These are phyloP conservation scores for Aphidius ervi DNA, from an alignment of 1,140 invertebrate genomes.

Conservation along the genomic window DNA sequence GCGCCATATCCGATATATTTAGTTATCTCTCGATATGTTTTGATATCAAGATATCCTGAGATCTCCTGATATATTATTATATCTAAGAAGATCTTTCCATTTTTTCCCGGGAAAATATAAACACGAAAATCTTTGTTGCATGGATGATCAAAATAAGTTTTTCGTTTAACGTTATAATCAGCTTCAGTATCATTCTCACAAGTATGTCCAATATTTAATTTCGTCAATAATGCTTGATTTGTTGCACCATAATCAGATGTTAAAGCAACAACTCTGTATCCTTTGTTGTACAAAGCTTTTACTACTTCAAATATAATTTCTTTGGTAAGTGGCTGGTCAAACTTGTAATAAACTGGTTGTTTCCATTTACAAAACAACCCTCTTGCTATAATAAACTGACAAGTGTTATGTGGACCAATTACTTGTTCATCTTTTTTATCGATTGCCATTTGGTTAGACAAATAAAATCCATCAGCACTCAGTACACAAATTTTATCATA, in stretches of 20 bases:
- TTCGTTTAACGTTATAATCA: background rate
- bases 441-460: conserved; percentile 18
- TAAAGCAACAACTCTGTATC: background rate
- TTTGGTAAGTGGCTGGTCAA: conserved; percentile 33
- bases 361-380: conserved; percentile 36
- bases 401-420: conserved; percentile 19
- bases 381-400: conserved; percentile 19
- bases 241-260: background rate
- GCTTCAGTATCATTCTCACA: background rate
- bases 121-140: conserved; percentile 13
- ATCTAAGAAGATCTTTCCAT: too few species aligned
- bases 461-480: conserved; percentile 25
- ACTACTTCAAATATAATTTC: background rate
- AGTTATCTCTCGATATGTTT: too few species aligned
- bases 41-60: too few species aligned
- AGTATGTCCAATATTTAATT: conserved; percentile 13
- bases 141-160: conserved; percentile 22
- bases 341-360: conserved; percentile 37
- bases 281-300: background rate
- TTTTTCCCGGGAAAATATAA: conserved; percentile 31
- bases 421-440: conserved; percentile 19
- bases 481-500: conserved; percentile 19
- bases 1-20: too few species aligned
- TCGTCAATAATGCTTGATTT: conserved; percentile 14
- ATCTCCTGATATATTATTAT: too few species aligned